Base-by-base conservation (phyloP, 2,113 vertebrate species). In the Crocuta crocuta region DNA sequence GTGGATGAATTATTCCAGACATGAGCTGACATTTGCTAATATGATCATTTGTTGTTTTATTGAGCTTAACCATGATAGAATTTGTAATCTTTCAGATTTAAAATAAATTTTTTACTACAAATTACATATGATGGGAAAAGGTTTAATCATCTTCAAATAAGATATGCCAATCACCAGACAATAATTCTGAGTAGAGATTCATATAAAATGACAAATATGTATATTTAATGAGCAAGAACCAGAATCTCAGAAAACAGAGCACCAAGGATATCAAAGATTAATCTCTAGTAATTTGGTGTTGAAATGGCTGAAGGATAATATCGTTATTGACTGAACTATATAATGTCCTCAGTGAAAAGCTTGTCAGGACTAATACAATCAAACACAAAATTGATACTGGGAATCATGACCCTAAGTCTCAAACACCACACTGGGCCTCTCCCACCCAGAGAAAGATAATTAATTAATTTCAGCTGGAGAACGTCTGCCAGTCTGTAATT, bases 381-480 rank as follows among this genome's bases (percentile, higher is more conserved):
- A 96, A 24, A 94, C 95, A 88, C 1, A 91, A 97, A 98, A 96
- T 28, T 94, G 96, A 97, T 88, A 80, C 91, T 97, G 55, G 84
- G 89, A 98, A 96, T 97, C 96, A 39, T 97, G 98, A 98, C 98
- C 98, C 82, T 43, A 83, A 68, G 86, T 98, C 97, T 98, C 90
- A 79, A 88, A 90, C 82, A 96, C 92, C 91, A 97, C 95, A 95
- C 90, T 93, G 92, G 92, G 95, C 70, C 97, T 98, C 94, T 97
- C 85, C 84, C 50, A 97, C 89, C 87, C 85, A 90, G 95, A 98
- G 95, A 89, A 98, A 97, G 70, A 80, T 91, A 97, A 98, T 98
- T 98, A 97, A 98, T 98, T 98, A 97, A 97, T 98, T 98, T 98
- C 91, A 96, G 45, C 91, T 93, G 70, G 68, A 98, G 70, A 76